Base-by-base conservation (phyloP, 1,140 invertebrate genomes). In the Saxidomus purpurata region DNA sequence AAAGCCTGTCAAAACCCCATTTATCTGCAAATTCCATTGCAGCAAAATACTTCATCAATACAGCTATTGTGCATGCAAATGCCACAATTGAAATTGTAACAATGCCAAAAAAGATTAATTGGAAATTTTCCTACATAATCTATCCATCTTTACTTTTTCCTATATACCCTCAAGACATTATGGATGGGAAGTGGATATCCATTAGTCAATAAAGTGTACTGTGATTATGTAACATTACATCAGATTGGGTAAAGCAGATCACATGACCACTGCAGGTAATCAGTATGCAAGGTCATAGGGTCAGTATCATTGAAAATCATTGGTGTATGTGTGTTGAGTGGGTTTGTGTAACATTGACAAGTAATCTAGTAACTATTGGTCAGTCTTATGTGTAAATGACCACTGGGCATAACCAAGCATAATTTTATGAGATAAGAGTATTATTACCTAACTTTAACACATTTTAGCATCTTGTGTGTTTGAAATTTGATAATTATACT, bases 241-340 rank as follows among this genome's bases (percentile, higher is more conserved):
- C 49, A 79, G 1, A 87, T 79, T 87, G 85, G 85, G n/a, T 69
- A 77, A 79, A 13, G 17, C 49, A 43, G 74, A 71, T 87, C 85
- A 87, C 74, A 79, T 87, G 85, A 87, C 85, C 69, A 31, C 11
- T 9, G 25, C 71, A 63, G 40, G 85, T 67, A 71, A 87, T 71
- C 67, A 76, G 71, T 76, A 87, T 87, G 85, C 74, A 87, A 79
- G 85, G 85, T 87, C 74, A 47, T 63, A 85, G 43, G 85, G 85
- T 87, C 85, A 87, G 85, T 77, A 47, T 77, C 52, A 87, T 87
- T 77, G 85, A 87, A 87, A 79, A 79, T 76, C 74, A 87, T 87
- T 87, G 85, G 85, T 85, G 63, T 85, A 74, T 85, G 36, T 74
- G 55, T 69, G 40, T 49, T 71, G 63, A 71, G 67, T 74, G 69